Percentiles rank a stretch among this genome's conserved stretches.
Conservation (phyloP, 2,113 vertebrate species). For the Spheniscus mendiculus region DNA sequence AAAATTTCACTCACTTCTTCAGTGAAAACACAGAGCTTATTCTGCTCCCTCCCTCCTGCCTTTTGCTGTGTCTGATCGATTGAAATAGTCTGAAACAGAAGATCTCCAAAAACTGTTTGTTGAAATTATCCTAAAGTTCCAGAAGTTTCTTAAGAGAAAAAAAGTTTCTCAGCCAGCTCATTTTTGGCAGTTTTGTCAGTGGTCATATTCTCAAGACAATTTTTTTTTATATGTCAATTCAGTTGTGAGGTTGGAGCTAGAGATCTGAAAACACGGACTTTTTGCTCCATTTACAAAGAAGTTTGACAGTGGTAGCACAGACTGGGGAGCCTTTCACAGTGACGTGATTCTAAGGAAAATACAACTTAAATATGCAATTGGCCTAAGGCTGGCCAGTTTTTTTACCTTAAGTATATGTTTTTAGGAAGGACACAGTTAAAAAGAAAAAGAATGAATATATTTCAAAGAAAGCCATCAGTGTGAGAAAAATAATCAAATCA, state of each 20-base stretch:
- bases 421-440: background rate
- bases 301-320: background rate
- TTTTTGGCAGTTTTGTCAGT: background rate
- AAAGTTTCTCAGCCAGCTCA: background rate
- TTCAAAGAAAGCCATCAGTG: background rate
- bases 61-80: background rate
- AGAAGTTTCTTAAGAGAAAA: background rate
- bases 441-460: accelerated
- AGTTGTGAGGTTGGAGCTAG: background rate
- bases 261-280: background rate
- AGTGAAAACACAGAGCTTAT: background rate
- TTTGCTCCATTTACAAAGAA: background rate
- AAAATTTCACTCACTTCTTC: background rate
- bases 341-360: background rate
- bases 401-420: background rate
- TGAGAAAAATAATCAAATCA: background rate
- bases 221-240: background rate
- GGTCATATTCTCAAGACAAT: background rate
- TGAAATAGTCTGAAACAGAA: background rate
- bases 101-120: background rate
- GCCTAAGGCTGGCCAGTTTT: background rate
- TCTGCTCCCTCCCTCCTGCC: background rate
- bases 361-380: background rate
- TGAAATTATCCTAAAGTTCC: background rate
- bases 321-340: background rate